phyloP scores from a whole-genome alignment of 2,888 invertebrate genomes.

The Meghimatium bilineatum region DNA sequence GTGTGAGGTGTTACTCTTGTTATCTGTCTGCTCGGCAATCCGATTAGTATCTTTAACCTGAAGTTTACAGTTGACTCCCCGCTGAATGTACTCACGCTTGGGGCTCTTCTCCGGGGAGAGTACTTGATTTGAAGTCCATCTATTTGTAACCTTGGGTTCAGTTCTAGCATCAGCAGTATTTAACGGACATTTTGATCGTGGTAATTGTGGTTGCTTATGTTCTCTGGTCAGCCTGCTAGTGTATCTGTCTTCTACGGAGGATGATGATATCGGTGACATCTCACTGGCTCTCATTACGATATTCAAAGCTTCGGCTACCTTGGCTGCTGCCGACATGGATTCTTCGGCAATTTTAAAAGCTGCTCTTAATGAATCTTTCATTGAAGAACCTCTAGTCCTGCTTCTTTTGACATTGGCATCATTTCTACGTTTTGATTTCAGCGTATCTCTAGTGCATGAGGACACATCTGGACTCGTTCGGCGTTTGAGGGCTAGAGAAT shows the following conservation, averaged over 20 bases:
- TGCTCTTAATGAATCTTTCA: conserved; percentile 27
- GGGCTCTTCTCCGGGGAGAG: neutral
- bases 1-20: neutral
- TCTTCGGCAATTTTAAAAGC: conserved; percentile 44
- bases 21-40: neutral
- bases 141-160: neutral
- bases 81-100: neutral
- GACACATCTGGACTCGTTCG: neutral
- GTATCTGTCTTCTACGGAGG: conserved; percentile 9
- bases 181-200: neutral
- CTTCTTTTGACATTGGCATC: neutral
- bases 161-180: too few species aligned
- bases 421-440: neutral
- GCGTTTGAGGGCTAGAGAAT: neutral
- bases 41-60: neutral
- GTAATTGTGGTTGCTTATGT: neutral
- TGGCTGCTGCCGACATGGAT: conserved; percentile 44
- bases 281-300: conserved; percentile 22
- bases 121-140: neutral
- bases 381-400: neutral
- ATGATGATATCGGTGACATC: neutral
- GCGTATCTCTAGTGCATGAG: neutral
- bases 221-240: neutral
- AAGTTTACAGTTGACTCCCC: too few species aligned
- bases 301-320: conserved; percentile 31